Evolutionary conservation across 2,113 vertebrate species (phyloP), one percentile per base, ranked within the genome.

Genomic region (Cebus imitator): DNA sequence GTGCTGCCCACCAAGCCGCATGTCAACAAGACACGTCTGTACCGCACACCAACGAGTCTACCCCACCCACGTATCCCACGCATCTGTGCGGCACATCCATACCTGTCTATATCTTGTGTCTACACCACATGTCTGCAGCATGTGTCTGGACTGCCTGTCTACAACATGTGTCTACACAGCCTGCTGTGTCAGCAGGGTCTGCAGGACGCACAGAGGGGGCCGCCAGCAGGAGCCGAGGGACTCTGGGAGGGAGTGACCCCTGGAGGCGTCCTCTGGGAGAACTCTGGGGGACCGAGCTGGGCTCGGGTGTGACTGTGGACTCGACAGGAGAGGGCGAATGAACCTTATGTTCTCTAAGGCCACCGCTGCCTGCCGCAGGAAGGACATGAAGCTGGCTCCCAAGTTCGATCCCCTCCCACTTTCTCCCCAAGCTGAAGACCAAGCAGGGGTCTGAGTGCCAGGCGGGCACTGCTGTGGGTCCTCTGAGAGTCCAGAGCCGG

Each of bases 241-340:
- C 2, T 3, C 43, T 6, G 1, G 14, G 21, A 48, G 68, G 17
- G 6, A 1, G 3, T 57, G 23, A 8, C 30, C 82, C 64, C 0
- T 21, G 27, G 18, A 6, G 23, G 32, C 3, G 11, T n/a, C n/a
- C 32, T 64, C 76, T 21, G 21, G 66, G 35, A 40, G 11, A 43
- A 55, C 35, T 35, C 58, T 81, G 57, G 4, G 9, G 17, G 20
- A 1, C 5, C 12, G 27, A 11, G 52, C 32, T 35, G 11, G 27
- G 1, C n/a, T 27, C 8, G 12, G 21, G n/a, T 14, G 4, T 4
- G 37, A 23, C 14, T 27, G 4, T 21, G 43, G 72, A 37, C 27
- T 14, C 0, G 0, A 18, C 0, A 1, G 27, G 18, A 4, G 3
- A 8, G 17, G 57, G 58, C 21, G 18, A 2, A 17, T 17, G 1